Percentiles rank a stretch among this genome's conserved stretches.
Evolutionary conservation across 2,888 invertebrate species (phyloP).

Genomic region (Tanypteryx hageni): DNA sequence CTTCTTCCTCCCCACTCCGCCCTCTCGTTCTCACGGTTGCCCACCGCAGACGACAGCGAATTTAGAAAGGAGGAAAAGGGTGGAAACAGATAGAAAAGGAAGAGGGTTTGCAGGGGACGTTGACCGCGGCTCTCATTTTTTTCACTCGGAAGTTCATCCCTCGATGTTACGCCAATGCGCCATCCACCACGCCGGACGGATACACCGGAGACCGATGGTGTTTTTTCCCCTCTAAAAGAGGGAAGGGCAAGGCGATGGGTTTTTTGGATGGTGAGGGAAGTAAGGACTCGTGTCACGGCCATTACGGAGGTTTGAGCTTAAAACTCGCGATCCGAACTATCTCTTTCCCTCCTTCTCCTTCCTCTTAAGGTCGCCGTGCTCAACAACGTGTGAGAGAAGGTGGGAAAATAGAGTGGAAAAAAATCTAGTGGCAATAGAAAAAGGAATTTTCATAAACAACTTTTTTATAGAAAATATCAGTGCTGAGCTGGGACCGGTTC

Average conservation of each 20-base stretch:
- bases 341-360: not conserved
- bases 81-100: not conserved
- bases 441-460: too few species aligned
- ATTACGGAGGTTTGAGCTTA: not conserved
- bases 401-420: too few species aligned
- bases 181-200: too few species aligned
- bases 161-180: not conserved
- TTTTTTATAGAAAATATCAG: too few species aligned
- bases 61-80: too few species aligned
- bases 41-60: not conserved
- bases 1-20: not conserved
- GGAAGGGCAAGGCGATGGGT: not conserved
- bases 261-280: not conserved
- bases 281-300: not conserved
- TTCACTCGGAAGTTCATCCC: constrained; percentile 1
- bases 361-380: not conserved
- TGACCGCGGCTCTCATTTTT: not conserved
- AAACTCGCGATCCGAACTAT: not conserved
- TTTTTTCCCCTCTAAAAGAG: too few species aligned
- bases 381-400: not conserved
- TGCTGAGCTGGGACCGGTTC: too few species aligned
- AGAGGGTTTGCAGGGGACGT: constrained; percentile 1
- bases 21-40: not conserved
- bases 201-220: too few species aligned
- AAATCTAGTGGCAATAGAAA: too few species aligned